A percentile compares a stretch with the other conserved stretches of the same genome.
These are phyloP conservation scores for Helogale parvula DNA, from an alignment of 2,113 vertebrate species.

Conservation along the genomic window DNA sequence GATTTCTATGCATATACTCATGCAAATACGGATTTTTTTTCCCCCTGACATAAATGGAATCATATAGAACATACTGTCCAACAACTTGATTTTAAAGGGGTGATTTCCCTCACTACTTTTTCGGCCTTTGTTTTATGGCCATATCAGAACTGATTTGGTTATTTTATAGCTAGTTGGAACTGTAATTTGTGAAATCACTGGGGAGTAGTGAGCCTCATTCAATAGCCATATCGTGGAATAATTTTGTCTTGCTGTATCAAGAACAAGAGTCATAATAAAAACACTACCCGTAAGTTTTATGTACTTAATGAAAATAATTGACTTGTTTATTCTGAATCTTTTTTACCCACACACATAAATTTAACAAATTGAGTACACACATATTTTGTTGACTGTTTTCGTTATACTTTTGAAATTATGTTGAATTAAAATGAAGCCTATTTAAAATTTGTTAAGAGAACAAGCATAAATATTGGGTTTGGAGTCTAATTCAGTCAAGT, in stretches of 20 bases:
- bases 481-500: neutral
- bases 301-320: constrained; percentile 54
- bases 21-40: constrained; percentile 10
- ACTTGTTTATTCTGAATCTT: constrained; percentile 54
- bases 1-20: neutral
- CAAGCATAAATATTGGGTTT: neutral
- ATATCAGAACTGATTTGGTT: constrained; percentile 69
- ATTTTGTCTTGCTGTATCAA: constrained; percentile 61
- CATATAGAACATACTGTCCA: constrained; percentile 49
- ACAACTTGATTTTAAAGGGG: constrained; percentile 61
- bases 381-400: constrained; percentile 43
- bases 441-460: constrained; percentile 42
- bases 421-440: constrained; percentile 47
- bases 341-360: constrained; percentile 37
- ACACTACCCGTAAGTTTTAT: constrained; percentile 31
- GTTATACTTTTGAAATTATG: constrained; percentile 49
- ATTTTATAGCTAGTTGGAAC: constrained; percentile 70
- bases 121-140: constrained; percentile 68
- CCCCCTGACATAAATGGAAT: constrained; percentile 28
- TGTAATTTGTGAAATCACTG: constrained; percentile 66
- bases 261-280: constrained; percentile 61
- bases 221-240: constrained; percentile 39
- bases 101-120: constrained; percentile 65
- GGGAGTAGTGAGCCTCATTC: constrained; percentile 59
- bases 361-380: constrained; percentile 50